phyloP scores from a whole-genome alignment of 2,888 invertebrate genomes.

The Oxycera nigricornis region DNA sequence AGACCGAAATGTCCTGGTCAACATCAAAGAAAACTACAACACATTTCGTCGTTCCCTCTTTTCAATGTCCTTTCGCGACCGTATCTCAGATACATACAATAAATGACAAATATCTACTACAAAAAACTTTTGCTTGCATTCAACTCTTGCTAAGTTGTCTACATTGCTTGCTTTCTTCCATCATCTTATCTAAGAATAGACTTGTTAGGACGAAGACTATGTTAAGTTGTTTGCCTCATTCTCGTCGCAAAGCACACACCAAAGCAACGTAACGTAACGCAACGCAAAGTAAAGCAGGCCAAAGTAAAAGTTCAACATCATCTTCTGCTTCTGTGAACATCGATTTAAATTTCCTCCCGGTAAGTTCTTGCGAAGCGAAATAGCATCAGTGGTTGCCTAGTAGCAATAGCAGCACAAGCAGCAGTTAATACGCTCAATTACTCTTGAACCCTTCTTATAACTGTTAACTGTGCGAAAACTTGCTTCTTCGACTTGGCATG shows the following conservation, averaged over 20 bases:
- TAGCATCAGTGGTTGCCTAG: neutral
- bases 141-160: neutral
- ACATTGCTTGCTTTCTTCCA: neutral
- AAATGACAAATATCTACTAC: neutral
- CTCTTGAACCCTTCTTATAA: constrained; percentile 26
- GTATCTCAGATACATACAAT: neutral
- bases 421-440: constrained; percentile 37
- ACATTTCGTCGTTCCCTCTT: neutral
- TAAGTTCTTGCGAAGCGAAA: neutral
- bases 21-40: neutral
- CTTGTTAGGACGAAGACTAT: constrained; percentile 1
- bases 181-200: neutral
- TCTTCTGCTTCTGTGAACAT: constrained; percentile 30
- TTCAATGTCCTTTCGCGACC: neutral
- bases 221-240: constrained; percentile 7
- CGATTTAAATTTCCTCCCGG: neutral
- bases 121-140: neutral
- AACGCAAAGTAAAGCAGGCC: neutral
- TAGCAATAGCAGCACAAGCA: neutral
- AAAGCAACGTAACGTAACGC: neutral
- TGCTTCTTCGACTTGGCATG: too few species aligned
- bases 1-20: neutral
- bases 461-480: constrained; percentile 18
- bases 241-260: neutral
- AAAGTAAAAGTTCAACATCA: constrained; percentile 31